These are phyloP conservation scores for Parnassius glacialis DNA, from an alignment of 2,888 invertebrate species.

Conservation along the genomic window DNA sequence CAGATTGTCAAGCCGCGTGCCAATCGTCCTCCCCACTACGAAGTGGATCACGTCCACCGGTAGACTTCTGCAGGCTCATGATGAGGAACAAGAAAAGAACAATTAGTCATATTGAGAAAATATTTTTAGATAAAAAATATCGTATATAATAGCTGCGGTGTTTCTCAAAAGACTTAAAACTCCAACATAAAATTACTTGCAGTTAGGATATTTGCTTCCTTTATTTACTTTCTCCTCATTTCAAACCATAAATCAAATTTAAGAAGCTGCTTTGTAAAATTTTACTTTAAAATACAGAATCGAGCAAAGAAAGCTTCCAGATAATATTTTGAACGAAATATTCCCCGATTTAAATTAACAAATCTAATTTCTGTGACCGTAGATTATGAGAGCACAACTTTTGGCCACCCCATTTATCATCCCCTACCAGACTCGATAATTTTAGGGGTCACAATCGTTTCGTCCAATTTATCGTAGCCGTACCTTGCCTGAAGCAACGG, in stretches of 20 bases:
- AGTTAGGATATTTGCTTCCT: background rate
- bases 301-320: conserved; percentile 9
- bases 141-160: no score
- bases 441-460: conserved; percentile 51
- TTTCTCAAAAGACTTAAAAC: no score
- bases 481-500: conserved; percentile 39
- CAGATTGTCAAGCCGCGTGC: no score
- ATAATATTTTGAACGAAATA: conserved; percentile 21
- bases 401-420: conserved; percentile 41
- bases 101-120: no score
- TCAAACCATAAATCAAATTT: conserved; percentile 11
- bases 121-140: no score
- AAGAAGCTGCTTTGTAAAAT: conserved; percentile 20
- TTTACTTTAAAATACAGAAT: conserved; percentile 6
- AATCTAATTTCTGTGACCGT: conserved; percentile 41
- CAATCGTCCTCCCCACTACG: no score
- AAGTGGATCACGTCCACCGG: no score
- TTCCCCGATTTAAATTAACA: conserved; percentile 35
- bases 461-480: conserved; percentile 46
- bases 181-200: no score
- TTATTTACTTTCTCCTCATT: background rate
- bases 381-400: conserved; percentile 36
- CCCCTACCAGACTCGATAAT: conserved; percentile 41
- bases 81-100: no score
- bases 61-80: no score